phyloP scores from a whole-genome alignment of 92 coral and sea anemone genomes.

The Palythoa caribaeorum region DNA sequence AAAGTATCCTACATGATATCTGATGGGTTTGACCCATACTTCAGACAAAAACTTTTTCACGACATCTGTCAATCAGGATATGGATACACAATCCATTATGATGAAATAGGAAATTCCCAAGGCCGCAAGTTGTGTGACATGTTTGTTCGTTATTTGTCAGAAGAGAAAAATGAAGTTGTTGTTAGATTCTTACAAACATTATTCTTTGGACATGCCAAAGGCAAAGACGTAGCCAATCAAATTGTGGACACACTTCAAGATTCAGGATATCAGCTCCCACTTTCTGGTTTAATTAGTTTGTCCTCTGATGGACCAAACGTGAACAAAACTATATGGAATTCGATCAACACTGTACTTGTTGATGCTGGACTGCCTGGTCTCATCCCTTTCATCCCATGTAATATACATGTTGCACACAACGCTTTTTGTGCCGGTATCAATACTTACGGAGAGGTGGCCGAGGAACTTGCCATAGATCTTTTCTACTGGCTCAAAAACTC shows the following conservation, averaged over 20 bases:
- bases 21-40: slow-evolving; percentile 65
- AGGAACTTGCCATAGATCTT: slow-evolving; percentile 54
- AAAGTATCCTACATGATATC: slow-evolving; percentile 56
- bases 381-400: slow-evolving; percentile 58
- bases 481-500: slow-evolving; percentile 42
- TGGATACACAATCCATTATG: slow-evolving; percentile 47
- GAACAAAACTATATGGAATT: slow-evolving; percentile 58
- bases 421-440: slow-evolving; percentile 55
- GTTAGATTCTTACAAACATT: slow-evolving; percentile 54
- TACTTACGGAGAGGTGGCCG: slow-evolving; percentile 54
- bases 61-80: slow-evolving; percentile 42
- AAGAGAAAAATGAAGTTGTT: slow-evolving; percentile 53
- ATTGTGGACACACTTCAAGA: slow-evolving; percentile 62
- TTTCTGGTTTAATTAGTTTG: slow-evolving; percentile 52
- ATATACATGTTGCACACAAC: slow-evolving; percentile 62
- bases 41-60: slow-evolving; percentile 46
- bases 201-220: slow-evolving; percentile 67
- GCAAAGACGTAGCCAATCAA: slow-evolving; percentile 49
- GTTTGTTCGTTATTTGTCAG: slow-evolving; percentile 52
- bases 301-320: no score
- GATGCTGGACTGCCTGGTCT: slow-evolving; percentile 50
- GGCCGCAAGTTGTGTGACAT: slow-evolving; percentile 39
- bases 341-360: slow-evolving; percentile 49
- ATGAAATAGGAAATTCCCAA: no score
- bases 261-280: slow-evolving; percentile 57